Conservation (phyloP, 2,797 vertebrate genomes). For the Chaetodon trifasciatus region DNA sequence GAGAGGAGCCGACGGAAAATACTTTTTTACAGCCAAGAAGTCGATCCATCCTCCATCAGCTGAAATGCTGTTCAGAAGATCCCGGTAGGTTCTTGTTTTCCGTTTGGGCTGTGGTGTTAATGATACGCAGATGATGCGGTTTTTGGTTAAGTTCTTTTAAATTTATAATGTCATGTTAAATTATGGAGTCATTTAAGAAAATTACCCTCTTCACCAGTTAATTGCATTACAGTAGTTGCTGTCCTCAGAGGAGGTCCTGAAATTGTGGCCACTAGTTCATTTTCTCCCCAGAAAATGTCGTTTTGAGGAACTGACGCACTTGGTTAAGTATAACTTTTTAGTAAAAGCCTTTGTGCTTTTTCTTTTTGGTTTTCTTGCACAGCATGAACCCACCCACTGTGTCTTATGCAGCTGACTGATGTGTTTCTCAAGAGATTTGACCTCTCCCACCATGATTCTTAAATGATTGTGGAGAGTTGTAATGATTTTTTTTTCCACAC, state of each 20-base stretch:
- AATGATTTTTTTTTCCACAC: not conserved
- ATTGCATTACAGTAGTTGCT: slow-evolving; percentile 21
- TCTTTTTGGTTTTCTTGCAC: not conserved
- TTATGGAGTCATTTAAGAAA: slow-evolving; percentile 13
- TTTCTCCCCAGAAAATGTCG: slow-evolving; percentile 15
- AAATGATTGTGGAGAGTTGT: not conserved
- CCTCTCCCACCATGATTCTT: not conserved
- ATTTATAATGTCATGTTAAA: slow-evolving; percentile 17
- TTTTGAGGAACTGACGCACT: slow-evolving; percentile 32
- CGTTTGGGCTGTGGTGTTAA: not conserved
- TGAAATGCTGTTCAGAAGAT: slow-evolving; percentile 68
- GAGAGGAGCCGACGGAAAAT: slow-evolving; percentile 56
- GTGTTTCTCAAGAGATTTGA: not conserved
- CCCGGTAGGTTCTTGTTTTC: slow-evolving; percentile 68
- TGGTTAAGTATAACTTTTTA: slow-evolving; percentile 35
- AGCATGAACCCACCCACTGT: not conserved
- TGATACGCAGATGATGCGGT: slow-evolving; percentile 17
- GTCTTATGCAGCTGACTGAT: not conserved
- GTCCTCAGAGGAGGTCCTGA: slow-evolving; percentile 40
- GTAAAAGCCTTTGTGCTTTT: not conserved
- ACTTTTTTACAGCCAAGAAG: slow-evolving; percentile 52
- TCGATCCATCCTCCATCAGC: slow-evolving; percentile 50
- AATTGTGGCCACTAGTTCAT: slow-evolving; percentile 12
- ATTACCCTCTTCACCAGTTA: slow-evolving; percentile 17
- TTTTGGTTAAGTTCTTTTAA: slow-evolving; percentile 19